Base-by-base conservation (phyloP, 1,140 invertebrate genomes). In the Achatina immaculata region DNA sequence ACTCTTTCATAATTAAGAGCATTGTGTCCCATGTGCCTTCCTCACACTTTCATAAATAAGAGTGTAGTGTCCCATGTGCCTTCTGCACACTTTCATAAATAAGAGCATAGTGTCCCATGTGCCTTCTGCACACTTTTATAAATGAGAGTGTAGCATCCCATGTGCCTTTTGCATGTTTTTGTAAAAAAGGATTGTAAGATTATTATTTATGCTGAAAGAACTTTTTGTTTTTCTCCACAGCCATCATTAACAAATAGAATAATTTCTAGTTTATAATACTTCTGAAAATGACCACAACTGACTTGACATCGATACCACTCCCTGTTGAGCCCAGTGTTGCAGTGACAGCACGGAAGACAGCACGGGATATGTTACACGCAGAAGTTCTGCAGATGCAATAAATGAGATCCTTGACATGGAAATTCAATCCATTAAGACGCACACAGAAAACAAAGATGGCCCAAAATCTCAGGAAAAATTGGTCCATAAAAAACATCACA, bases 331-430 rank as follows among this genome's bases (percentile, higher is more conserved):
- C 55, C 16, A 65, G 31, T 31, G 16, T n/a, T 11, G 28, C 31
- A 36, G 36, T 38, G n/a, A 24, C n/a, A 42, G 31, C 14, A 19
- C 42, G 48, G n/a, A 68, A 78, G 62, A 62, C 74, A 40, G 74
- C 74, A 28, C n/a, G 38, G 16, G 74, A 65, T 16, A 65, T 76
- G 74, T n/a, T 55, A 19, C 73, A 75, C 31, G 73, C 43, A 88
- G 89, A 68, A 81, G 42, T 45, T 90, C 92, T 58, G 90, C 90
- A 28, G 85, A 90, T 62, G 84, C 91, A 80, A 87, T 92, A 86
- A 90, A 90, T 79, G 90, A 89, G 85, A 83, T 92, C 65, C 82
- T 92, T 71, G 92, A 92, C 91, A 86, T 83, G 84, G 91, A 87
- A 74, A 86, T 86, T 58, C 87, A 69, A 69, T 83, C 55, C 38